Base-by-base conservation (phyloP, 2,888 invertebrate genomes). In the Chloromyia formosa region DNA sequence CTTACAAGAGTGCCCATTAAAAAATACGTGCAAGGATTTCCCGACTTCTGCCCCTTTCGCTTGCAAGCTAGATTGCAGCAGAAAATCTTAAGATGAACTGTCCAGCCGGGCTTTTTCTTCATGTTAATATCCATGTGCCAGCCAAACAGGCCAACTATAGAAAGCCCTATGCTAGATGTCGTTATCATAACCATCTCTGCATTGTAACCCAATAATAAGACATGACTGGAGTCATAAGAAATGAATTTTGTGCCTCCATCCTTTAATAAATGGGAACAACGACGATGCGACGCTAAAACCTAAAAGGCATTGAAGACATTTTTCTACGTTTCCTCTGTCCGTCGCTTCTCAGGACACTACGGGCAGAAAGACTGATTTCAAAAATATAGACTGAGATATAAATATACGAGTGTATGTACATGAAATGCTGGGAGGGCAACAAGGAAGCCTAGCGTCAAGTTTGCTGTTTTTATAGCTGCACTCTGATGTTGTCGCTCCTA, bases 381-480 rank as follows among this genome's bases (percentile, higher is more conserved):
- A 7, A 35, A 35, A 35, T 35, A 35, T 35, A 35, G 27, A 35
- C 27, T 35, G 3, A 35, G 27, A 35, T 2, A 35, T 35, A 35
- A 4, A 35, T 35, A n/a, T n/a, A n/a, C n/a, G n/a, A n/a, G n/a
- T n/a, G n/a, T n/a, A n/a, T n/a, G n/a, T n/a, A n/a, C n/a, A 7
- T 35, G 27, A 35, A 35, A 35, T 35, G 27, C 27, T 35, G 7
- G 27, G 7, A 35, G 27, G 27, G 7, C 27, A 35, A 35, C 27
- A 35, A 35, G 27, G 27, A 35, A 35, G 69, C 22, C 54, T 69
- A 69, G 40, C 1, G 54, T 18, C 23, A 20, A 53, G 54, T 54
- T 69, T 58, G 40, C 56, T 40, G 71, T 71, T 56, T 71, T 71
- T 71, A 71, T 71, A 56, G 71, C 71, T 71, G 71, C 71, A 71